Base-by-base conservation (phyloP, 2,797 vertebrate species). In the Hephaestus fuliginosus region DNA sequence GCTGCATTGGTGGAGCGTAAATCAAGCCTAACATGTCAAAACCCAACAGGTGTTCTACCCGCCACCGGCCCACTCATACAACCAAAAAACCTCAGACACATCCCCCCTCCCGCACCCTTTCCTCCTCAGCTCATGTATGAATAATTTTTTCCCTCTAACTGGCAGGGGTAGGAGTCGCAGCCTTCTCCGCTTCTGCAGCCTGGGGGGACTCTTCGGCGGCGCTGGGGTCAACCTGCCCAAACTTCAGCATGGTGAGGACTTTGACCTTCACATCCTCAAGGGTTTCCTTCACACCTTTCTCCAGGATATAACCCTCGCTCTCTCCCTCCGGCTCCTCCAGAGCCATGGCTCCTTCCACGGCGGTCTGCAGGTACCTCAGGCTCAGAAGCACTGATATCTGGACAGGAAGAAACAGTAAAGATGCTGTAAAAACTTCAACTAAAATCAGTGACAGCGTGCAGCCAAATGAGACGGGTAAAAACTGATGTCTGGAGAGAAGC, bases 351-450 rank as follows among this genome's bases (percentile, higher is more conserved):
- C 86, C 95, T 76, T 96, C 95, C 94, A 97, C 95, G 0, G 97
- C 95, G 0, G 96, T 97, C 83, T 97, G 96, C 78, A 97, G 94
- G 89, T 96, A 96, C 18, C 97, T 93, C 81, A 97, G 88, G 76
- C 96, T 96, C 51, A 96, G 53, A 7, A 96, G 80, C 84, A 96
- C 94, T 0, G 93, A 89, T 41, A 93, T 72, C 97, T 97, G 83
- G 28, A 43, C 18, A 68, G 43, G 70, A 17, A 71, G 28, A 87
- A n/a, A 10, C 43, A 76, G 30, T 7, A 11, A 36, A 14, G 39
- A 46, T 46, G 7, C 11, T 55, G 20, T 71, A 33, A 70, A 48
- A 69, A 48, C 30, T 30, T 41, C 2, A 46, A 43, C 36, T 51
- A 33, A 70, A 80, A 52, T 69, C 39, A 33, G 5, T 56, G 25